A percentile compares a stretch with the other conserved stretches of the same genome.
Evolutionary conservation across 2,113 vertebrate genomes (phyloP).

Genomic region (Cathartes aura): DNA sequence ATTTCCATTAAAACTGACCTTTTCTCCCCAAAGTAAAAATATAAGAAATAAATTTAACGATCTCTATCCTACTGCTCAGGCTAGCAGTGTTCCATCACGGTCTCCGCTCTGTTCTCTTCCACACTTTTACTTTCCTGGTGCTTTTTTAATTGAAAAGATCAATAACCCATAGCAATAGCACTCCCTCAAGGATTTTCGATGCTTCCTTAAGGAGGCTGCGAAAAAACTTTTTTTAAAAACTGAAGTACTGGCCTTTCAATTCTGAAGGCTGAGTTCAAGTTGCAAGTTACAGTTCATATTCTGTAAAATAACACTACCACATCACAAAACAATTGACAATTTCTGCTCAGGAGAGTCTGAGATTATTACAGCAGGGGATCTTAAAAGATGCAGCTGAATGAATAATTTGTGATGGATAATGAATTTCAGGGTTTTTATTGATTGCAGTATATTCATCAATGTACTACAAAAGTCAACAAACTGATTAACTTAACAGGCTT

Average conservation of each 20-base stretch:
- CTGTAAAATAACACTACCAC: background rate
- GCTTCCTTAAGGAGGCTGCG: background rate
- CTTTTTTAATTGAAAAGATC: conserved; percentile 25
- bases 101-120: background rate
- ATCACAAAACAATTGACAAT: background rate
- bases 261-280: background rate
- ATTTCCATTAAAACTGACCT: background rate
- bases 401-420: background rate
- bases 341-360: background rate
- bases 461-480: background rate
- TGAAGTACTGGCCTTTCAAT: background rate
- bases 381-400: background rate
- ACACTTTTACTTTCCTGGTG: background rate
- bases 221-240: background rate
- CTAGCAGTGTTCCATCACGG: background rate
- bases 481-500: background rate
- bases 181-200: background rate
- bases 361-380: background rate
- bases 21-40: background rate
- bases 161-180: background rate
- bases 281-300: background rate
- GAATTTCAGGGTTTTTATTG: background rate
- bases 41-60: background rate
- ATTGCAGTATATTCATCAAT: background rate
- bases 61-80: background rate